Base-by-base conservation (phyloP, 92 coral and sea anemone species). In the Epizoanthus ramosus region DNA sequence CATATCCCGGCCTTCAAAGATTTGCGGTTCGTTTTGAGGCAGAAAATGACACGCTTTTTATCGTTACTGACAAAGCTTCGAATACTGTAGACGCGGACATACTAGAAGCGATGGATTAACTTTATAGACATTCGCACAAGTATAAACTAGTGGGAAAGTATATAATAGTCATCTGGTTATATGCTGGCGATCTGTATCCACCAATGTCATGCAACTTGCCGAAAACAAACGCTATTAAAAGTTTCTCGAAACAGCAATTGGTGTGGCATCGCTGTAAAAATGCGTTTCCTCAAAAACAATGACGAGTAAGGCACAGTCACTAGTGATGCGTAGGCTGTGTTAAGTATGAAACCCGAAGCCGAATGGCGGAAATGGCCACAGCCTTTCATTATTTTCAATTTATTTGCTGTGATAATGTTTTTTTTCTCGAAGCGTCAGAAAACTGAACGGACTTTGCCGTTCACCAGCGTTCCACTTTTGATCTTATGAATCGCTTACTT, bases 1-100 rank as follows among this genome's bases (percentile, higher is more conserved):
- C 60, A 56, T 56, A 56, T 56, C 60, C 60, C 60, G 60, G 60
- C 60, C 60, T 56, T 56, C 60, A 56, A 56, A 56, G 60, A 56
- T 56, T 56, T 56, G 60, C 60, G 60, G 60, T 56, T 56, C 60
- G 60, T 56, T 56, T 56, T 56, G 60, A 56, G 60, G 60, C 60
- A 56, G 60, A 56, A 56, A 56, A 56, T 56, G 60, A 56, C 60
- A 56, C 60, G 60, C 60, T 56, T 56, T 56, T 56, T 56, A 56
- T 56, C 60, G 60, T 56, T 56, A 56, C 60, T 56, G 60, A 56
- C 60, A 56, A 56, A 56, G 60, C 60, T 56, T 56, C 60, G 60
- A 56, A 56, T 56, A 56, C 60, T 56, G 60, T 56, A 56, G 60
- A 56, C 60, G 60, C 60, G 60, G 60, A 56, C 60, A 56, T 56